phyloP scores from a whole-genome alignment of 2,797 vertebrate species.

The Xenops minutus region DNA sequence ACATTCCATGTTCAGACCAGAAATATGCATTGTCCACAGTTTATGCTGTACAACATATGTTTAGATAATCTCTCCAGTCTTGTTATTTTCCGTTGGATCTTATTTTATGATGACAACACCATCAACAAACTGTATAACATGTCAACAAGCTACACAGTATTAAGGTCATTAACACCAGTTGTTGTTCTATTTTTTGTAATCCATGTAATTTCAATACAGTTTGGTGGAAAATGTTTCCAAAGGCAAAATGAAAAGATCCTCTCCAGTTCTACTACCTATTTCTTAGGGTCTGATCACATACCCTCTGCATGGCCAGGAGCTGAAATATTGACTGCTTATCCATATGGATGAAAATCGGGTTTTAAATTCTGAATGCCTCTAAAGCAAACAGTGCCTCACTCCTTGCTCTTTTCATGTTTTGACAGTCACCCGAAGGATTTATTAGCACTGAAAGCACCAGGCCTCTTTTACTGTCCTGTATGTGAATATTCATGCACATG shows the following conservation, averaged over 20 bases:
- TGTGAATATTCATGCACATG: constrained; percentile 45
- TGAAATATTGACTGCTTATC: constrained; percentile 29
- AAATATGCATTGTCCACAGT: background rate
- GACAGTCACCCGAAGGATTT: constrained; percentile 32
- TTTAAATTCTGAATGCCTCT: constrained; percentile 48
- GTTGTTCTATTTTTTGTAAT: background rate
- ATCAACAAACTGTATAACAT: background rate
- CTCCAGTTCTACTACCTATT: background rate
- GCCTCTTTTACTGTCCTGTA: constrained; percentile 14
- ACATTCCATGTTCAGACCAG: background rate
- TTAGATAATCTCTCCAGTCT: constrained; percentile 34
- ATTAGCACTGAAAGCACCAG: constrained; percentile 32
- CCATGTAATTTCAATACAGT: background rate
- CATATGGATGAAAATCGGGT: constrained; percentile 15
- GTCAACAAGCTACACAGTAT: background rate
- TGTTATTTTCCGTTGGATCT: background rate
- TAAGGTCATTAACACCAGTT: constrained; percentile 54
- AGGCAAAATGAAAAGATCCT: background rate
- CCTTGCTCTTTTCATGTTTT: constrained; percentile 42
- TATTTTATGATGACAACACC: constrained; percentile 22
- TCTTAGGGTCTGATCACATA: background rate
- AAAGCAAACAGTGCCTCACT: constrained; percentile 19
- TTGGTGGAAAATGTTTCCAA: constrained; percentile 33
- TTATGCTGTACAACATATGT: constrained; percentile 11
- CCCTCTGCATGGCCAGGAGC: background rate